Percentiles rank a stretch among this genome's conserved stretches.
Evolutionary conservation across 2,113 vertebrate species (phyloP).

Genomic region (Poeciliopsis occidentalis): DNA sequence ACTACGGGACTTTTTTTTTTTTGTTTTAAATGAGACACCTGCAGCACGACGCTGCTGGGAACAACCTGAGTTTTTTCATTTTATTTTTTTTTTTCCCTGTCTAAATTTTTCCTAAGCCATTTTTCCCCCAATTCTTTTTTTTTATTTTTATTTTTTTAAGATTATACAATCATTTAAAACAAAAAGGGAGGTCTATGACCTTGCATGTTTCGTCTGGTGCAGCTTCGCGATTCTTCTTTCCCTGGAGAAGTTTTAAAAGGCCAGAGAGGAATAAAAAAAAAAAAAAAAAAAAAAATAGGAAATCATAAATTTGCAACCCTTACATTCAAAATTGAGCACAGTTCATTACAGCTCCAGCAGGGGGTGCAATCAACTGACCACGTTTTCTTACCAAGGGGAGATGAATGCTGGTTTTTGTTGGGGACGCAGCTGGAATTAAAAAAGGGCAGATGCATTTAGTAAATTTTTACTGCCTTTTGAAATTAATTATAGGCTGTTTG

Average conservation of each 20-base stretch:
- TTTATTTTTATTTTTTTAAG: conserved; percentile 67
- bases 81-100: conserved; percentile 53
- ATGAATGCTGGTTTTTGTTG: no score
- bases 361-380: neutral
- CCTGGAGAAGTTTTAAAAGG: conserved; percentile 76
- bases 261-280: conserved; percentile 65
- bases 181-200: conserved; percentile 87
- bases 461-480: neutral
- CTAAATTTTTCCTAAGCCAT: conserved; percentile 44
- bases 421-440: no score
- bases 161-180: conserved; percentile 90
- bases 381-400: no score
- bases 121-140: conserved; percentile 30
- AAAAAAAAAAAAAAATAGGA: no score
- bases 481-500: neutral
- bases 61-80: conserved; percentile 88
- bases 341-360: neutral
- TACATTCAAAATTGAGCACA: neutral
- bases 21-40: conserved; percentile 81
- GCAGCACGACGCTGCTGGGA: conserved; percentile 78
- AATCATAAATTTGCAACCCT: neutral
- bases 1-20: conserved; percentile 83
- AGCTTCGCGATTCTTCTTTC: conserved; percentile 81
- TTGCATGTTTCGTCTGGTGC: conserved; percentile 76
- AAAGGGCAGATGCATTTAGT: no score